Percentiles rank a stretch among this genome's conserved stretches.
These are phyloP conservation scores for Chiloscyllium punctatum DNA, from an alignment of 2,797 vertebrate species.

Conservation along the genomic window DNA sequence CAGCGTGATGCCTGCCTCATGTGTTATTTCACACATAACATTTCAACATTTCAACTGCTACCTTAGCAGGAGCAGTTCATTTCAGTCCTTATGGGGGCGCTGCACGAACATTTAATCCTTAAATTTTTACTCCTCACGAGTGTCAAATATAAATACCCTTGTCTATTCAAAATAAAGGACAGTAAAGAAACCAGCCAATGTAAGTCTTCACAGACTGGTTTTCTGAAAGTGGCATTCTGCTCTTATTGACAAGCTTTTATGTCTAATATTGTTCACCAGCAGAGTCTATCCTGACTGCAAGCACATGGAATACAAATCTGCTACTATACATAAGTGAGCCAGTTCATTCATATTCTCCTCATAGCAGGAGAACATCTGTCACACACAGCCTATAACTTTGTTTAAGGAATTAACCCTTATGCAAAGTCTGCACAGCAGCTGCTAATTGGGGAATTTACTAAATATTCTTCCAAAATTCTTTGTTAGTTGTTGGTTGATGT, in stretches of 20 bases:
- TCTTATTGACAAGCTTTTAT: conserved; percentile 55
- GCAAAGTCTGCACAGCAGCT: conserved; percentile 1
- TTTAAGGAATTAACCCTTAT: conserved; percentile 18
- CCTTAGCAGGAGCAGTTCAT: not conserved
- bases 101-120: not conserved
- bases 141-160: conserved; percentile 27
- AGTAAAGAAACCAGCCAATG: conserved; percentile 37
- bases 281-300: conserved; percentile 45
- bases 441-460: not conserved
- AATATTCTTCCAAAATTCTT: conserved; percentile 19
- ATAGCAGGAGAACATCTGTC: conserved; percentile 30
- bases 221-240: conserved; percentile 47
- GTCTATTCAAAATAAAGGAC: conserved; percentile 38
- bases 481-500: not conserved
- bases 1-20: conserved; percentile 22
- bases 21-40: not conserved
- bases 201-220: conserved; percentile 37
- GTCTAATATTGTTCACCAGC: conserved; percentile 49
- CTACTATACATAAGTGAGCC: conserved; percentile 40
- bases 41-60: not conserved
- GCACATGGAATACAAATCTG: conserved; percentile 60
- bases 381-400: not conserved
- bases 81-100: conserved; percentile 11
- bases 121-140: not conserved
- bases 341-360: conserved; percentile 48